Percentiles rank a stretch among this genome's conserved stretches.
phyloP scores from a whole-genome alignment of 2,113 vertebrate species.

The Mirza zaza region DNA sequence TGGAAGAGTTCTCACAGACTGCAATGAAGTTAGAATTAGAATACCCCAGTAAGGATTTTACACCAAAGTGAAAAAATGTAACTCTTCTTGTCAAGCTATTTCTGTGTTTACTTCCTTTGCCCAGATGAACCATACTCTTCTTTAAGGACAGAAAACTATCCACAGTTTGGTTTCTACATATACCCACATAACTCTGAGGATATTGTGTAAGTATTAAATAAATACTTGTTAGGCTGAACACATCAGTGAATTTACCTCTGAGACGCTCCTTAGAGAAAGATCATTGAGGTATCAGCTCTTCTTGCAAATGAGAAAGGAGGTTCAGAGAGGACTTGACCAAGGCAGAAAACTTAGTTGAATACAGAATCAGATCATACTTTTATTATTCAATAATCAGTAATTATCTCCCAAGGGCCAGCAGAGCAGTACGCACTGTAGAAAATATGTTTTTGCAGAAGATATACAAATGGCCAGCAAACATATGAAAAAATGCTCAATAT shows the following conservation, averaged over 20 bases:
- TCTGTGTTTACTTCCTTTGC: constrained; percentile 4
- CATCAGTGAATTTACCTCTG: neutral
- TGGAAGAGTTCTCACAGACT: neutral
- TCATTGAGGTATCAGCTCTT: neutral
- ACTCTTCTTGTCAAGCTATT: neutral
- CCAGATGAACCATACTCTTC: neutral
- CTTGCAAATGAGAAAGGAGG: neutral
- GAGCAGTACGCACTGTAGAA: neutral
- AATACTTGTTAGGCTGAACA: constrained; percentile 13
- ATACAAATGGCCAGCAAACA: neutral
- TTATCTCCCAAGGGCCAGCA: neutral
- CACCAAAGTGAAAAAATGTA: neutral
- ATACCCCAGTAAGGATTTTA: neutral
- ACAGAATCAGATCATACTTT: neutral
- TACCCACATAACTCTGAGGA: neutral
- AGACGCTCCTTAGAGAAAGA: neutral
- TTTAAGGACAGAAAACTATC: neutral
- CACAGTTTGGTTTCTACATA: neutral
- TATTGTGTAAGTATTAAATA: neutral
- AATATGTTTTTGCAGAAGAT: neutral
- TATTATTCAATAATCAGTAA: neutral
- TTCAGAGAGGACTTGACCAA: neutral
- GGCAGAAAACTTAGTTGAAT: neutral
- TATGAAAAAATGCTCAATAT: too few relatives aligned
- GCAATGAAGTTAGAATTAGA: neutral